These are phyloP conservation scores for Lomographa bimaculata DNA, from an alignment of 2,888 invertebrate species.

Conservation along the genomic window DNA sequence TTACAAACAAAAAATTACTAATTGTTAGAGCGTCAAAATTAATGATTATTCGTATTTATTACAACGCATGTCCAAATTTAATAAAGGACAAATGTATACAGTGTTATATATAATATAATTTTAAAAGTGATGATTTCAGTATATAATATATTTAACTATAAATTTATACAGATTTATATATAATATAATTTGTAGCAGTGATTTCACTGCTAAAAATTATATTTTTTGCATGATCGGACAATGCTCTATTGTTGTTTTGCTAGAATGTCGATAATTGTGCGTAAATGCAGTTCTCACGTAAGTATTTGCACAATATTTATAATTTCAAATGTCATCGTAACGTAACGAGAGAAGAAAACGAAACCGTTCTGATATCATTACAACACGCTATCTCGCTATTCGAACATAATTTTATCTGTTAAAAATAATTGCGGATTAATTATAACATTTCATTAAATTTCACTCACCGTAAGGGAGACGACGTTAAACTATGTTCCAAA, in stretches of 20 bases:
- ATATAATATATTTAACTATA: too few relatives aligned
- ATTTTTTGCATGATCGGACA: conserved; percentile 29
- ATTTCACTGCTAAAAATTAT: conserved; percentile 10
- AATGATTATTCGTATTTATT: too few relatives aligned
- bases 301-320: conserved; percentile 37
- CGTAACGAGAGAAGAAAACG: conserved; percentile 43
- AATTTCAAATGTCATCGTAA: conserved; percentile 48
- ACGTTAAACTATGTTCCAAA: conserved; percentile 45
- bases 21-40: too few relatives aligned
- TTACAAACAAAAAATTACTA: too few relatives aligned
- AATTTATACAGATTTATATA: background rate
- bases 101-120: too few relatives aligned
- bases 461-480: conserved; percentile 67
- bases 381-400: conserved; percentile 41
- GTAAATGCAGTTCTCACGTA: conserved; percentile 39
- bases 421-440: conserved; percentile 20
- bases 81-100: too few relatives aligned
- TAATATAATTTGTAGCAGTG: too few relatives aligned
- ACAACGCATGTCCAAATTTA: too few relatives aligned
- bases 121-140: too few relatives aligned
- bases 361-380: conserved; percentile 42
- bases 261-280: conserved; percentile 36
- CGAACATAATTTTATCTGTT: conserved; percentile 17
- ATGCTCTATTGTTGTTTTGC: conserved; percentile 35
- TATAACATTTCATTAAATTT: too few relatives aligned